Evolutionary conservation across 2,888 invertebrate genomes (phyloP).

Genomic region (Drosophila cognata): DNA sequence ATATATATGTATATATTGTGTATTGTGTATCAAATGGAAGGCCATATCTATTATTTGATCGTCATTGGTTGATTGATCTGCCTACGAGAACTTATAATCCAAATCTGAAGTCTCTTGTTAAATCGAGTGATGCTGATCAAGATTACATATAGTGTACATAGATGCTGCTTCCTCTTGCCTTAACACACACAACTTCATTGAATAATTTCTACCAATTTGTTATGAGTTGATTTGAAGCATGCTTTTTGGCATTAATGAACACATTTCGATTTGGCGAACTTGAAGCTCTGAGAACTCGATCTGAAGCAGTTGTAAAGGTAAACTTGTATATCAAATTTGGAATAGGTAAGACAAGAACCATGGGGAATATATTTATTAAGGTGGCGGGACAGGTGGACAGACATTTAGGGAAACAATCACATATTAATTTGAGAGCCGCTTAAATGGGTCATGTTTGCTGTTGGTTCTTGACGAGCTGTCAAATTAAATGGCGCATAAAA

Average conservation of each 20-base stretch:
- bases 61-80: not conserved
- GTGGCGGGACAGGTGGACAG: not conserved
- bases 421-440: not conserved
- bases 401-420: not conserved
- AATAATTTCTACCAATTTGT: not conserved
- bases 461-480: slow-evolving; percentile 37
- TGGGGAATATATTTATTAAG: not conserved
- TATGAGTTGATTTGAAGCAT: not conserved
- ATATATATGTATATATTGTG: not conserved
- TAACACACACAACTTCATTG: not conserved
- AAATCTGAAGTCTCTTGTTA: not conserved
- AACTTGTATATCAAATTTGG: not conserved
- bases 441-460: not conserved
- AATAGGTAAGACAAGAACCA: not conserved
- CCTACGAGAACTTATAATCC: not conserved
- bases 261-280: not conserved
- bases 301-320: not conserved
- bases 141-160: not conserved
- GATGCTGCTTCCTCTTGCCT: not conserved
- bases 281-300: not conserved
- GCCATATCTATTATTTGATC: not conserved
- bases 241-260: not conserved
- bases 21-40: not conserved
- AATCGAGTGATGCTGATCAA: not conserved
- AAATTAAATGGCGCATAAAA: slow-evolving; percentile 68